Evolutionary conservation across 2,797 vertebrate species (phyloP).

Genomic region (Mergus octosetaceus): DNA sequence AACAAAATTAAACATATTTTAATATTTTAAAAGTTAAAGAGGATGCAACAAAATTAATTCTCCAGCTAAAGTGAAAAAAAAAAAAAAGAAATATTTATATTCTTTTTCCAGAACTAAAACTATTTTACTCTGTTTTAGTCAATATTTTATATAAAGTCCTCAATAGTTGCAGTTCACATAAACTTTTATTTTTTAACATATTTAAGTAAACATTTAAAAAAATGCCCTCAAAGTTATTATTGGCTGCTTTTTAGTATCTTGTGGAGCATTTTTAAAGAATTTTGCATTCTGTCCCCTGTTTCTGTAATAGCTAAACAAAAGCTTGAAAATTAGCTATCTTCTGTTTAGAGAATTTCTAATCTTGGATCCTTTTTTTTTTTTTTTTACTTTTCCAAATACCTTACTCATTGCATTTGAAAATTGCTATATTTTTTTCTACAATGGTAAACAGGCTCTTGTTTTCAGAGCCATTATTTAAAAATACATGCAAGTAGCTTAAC

Average conservation of each 20-base stretch:
- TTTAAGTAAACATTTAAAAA: background rate
- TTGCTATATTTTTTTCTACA: background rate
- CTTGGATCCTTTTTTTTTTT: slow-evolving; percentile 1
- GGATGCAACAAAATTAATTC: background rate
- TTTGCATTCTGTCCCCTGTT: background rate
- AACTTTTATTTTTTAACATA: background rate
- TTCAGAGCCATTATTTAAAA: background rate
- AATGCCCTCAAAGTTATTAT: background rate
- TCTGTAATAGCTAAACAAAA: background rate
- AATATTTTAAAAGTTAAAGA: background rate
- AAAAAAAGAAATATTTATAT: background rate
- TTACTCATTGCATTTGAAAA: background rate
- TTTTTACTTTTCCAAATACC: background rate
- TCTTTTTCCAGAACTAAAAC: background rate
- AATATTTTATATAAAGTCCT: background rate
- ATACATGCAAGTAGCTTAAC: background rate
- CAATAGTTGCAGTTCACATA: background rate
- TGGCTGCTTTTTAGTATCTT: background rate
- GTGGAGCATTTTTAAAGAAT: background rate
- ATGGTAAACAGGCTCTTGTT: background rate
- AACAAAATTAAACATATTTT: background rate
- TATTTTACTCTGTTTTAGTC: background rate
- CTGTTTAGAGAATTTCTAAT: background rate
- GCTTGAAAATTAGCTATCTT: background rate
- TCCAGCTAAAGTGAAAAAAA: background rate